Evolutionary conservation across 2,113 vertebrate genomes (phyloP).

Genomic region (Microtus richardsoni): DNA sequence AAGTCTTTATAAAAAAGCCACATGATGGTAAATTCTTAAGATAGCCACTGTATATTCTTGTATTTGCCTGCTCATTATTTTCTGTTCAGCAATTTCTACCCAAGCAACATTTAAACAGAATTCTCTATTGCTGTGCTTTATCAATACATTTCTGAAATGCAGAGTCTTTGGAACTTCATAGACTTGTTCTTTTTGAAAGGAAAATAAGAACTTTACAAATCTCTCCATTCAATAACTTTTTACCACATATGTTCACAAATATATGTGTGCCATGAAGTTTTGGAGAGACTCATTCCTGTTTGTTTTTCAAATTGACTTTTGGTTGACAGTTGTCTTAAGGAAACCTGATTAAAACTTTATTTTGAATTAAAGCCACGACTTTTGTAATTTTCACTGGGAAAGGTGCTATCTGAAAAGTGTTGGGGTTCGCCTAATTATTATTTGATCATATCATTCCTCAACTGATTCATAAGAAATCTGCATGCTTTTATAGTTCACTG

Average conservation of each 20-base stretch:
- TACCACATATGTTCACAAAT: background rate
- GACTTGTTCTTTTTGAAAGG: background rate
- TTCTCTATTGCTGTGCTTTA: background rate
- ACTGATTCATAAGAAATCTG: background rate
- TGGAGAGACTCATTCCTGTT: background rate
- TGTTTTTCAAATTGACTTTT: background rate
- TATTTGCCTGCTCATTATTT: constrained; percentile 39
- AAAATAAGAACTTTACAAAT: background rate
- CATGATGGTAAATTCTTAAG: background rate
- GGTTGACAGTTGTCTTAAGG: background rate
- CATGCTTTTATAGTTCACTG: background rate
- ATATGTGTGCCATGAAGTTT: background rate
- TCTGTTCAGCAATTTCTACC: background rate
- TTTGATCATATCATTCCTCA: background rate
- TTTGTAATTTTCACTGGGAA: background rate
- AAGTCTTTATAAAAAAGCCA: constrained; percentile 27
- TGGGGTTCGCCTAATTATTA: constrained; percentile 45
- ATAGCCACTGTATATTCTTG: background rate
- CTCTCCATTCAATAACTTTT: background rate
- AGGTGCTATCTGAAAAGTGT: background rate
- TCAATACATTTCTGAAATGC: background rate
- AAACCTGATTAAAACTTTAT: background rate
- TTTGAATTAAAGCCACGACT: background rate
- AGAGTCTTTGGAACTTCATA: background rate
- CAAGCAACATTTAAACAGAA: background rate